Evolutionary conservation across 2,888 invertebrate genomes (phyloP).

Genomic region (Polydrusus cervinus): DNA sequence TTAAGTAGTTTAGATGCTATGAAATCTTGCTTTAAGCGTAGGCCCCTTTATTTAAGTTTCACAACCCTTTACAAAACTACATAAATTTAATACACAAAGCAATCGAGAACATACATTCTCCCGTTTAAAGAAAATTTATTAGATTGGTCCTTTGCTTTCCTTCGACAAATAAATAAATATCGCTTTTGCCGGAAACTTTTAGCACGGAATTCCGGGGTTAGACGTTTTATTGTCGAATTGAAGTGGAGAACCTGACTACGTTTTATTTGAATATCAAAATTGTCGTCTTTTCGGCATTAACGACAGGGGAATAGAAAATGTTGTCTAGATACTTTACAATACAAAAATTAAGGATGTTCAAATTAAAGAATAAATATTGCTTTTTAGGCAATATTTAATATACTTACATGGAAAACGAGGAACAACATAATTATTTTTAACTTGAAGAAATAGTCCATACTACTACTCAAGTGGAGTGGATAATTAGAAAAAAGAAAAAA

Average conservation of each 20-base stretch:
- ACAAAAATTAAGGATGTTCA: not conserved
- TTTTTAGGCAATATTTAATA: too few relatives aligned
- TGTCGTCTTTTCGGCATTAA: not conserved
- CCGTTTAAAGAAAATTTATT: slow-evolving; percentile 40
- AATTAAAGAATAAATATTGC: too few relatives aligned
- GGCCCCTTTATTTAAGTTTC: too few relatives aligned
- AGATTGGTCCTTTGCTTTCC: slow-evolving; percentile 48
- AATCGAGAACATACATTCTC: slow-evolving; percentile 45
- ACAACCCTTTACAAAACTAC: too few relatives aligned
- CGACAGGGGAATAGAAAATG: not conserved
- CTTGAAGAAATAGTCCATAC: too few relatives aligned
- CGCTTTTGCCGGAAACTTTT: slow-evolving; percentile 48
- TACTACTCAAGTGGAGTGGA: too few relatives aligned
- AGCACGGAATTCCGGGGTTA: slow-evolving; percentile 48
- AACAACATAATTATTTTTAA: too few relatives aligned
- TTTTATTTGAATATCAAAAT: not conserved
- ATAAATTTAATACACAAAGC: slow-evolving; percentile 28
- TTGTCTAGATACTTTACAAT: not conserved
- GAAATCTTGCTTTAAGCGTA: too few relatives aligned
- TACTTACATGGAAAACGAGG: too few relatives aligned
- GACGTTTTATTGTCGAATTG: slow-evolving; percentile 37
- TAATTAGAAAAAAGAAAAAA: too few relatives aligned
- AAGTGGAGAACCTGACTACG: slow-evolving; percentile 20
- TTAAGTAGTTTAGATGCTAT: too few relatives aligned
- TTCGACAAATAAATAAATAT: slow-evolving; percentile 51